These are phyloP conservation scores for Typhlichthys eigenmanni DNA, from an alignment of 2,797 vertebrate species.

Conservation along the genomic window DNA sequence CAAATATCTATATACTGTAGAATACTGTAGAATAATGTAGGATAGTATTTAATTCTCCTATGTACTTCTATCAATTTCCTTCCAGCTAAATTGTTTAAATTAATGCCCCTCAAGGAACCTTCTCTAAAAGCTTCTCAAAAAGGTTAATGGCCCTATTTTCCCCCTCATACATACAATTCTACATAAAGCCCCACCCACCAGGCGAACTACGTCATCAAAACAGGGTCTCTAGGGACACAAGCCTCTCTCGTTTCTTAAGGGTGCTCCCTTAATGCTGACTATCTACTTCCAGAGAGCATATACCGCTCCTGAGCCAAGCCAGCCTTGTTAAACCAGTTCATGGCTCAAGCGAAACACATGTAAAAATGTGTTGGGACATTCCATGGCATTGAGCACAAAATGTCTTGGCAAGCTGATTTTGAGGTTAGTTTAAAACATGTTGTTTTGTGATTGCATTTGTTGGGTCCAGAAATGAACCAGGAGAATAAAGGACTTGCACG, in stretches of 20 bases:
- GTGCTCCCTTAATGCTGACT: slow-evolving; percentile 37
- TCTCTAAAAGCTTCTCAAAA: slow-evolving; percentile 1
- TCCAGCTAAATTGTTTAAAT: not conserved
- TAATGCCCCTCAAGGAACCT: not conserved
- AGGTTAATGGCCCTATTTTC: slow-evolving; percentile 14
- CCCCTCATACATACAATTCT: slow-evolving; percentile 15
- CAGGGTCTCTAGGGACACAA: slow-evolving; percentile 30
- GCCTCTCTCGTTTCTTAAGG: slow-evolving; percentile 53
- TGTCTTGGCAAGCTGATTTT: slow-evolving; percentile 27
- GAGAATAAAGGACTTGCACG: too few species aligned
- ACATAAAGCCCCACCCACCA: slow-evolving; percentile 18
- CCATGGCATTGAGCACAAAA: slow-evolving; percentile 22
- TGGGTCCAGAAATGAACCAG: too few species aligned
- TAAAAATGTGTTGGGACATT: slow-evolving; percentile 42
- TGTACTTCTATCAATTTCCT: slow-evolving; percentile 15
- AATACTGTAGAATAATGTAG: too few species aligned
- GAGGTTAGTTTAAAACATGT: slow-evolving; percentile 3
- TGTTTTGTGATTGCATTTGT: not conserved
- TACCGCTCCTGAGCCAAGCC: too few species aligned
- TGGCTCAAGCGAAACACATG: slow-evolving; percentile 23
- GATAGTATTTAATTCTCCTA: too few species aligned
- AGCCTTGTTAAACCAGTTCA: slow-evolving; percentile 20
- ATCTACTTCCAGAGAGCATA: not conserved
- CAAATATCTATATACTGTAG: too few species aligned
- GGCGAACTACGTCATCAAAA: slow-evolving; percentile 1